Percentiles rank a stretch among this genome's conserved stretches.
Evolutionary conservation across 2,113 vertebrate genomes (phyloP).

Genomic region (Apodemus speciosus): DNA sequence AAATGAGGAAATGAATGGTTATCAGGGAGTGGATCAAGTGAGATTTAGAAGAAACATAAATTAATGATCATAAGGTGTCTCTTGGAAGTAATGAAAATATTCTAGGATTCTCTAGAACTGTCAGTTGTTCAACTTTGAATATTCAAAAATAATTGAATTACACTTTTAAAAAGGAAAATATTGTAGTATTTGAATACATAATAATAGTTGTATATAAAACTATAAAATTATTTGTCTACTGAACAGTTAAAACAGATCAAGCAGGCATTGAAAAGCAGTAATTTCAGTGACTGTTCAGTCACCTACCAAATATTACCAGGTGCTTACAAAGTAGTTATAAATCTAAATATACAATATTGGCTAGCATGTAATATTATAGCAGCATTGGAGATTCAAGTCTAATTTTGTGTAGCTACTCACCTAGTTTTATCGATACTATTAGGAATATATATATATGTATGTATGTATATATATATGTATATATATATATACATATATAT

Average conservation of each 20-base stretch:
- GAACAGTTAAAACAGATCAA: conserved; percentile 19
- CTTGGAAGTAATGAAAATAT: not conserved
- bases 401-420: not conserved
- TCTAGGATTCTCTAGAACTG: conserved; percentile 10
- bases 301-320: not conserved
- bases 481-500: not conserved
- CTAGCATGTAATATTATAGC: not conserved
- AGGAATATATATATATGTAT: too few relatives aligned
- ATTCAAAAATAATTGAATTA: not conserved
- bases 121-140: not conserved
- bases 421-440: conserved; percentile 13
- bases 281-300: not conserved
- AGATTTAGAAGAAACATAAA: not conserved
- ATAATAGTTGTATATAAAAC: not conserved
- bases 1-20: not conserved
- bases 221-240: not conserved
- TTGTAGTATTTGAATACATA: not conserved
- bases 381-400: not conserved
- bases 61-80: not conserved
- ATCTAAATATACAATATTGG: conserved; percentile 5
- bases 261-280: not conserved
- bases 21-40: too few relatives aligned
- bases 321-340: not conserved
- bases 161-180: not conserved
- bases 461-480: too few relatives aligned